phyloP scores from a whole-genome alignment of 2,113 vertebrate genomes.

The Scopus umbretta region DNA sequence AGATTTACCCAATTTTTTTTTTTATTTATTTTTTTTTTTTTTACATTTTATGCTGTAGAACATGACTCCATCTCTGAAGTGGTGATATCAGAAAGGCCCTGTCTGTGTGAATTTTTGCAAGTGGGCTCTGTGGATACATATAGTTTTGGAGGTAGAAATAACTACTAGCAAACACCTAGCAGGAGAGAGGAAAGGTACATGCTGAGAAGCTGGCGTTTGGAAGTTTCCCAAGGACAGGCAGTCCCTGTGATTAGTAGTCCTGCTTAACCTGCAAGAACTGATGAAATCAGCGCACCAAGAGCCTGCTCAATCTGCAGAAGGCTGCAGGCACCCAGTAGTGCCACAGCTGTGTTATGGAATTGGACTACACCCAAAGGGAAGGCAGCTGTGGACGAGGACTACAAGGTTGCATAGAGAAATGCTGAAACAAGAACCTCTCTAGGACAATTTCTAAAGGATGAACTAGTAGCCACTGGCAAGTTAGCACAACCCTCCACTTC shows the following conservation, averaged over 20 bases:
- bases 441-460: not conserved
- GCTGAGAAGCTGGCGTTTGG: not conserved
- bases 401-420: rapidly evolving
- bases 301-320: not conserved
- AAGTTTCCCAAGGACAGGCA: not conserved
- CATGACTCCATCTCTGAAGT: not conserved
- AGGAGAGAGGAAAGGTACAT: not conserved
- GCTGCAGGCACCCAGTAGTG: not conserved
- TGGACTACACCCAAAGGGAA: not conserved
- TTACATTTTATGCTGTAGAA: not conserved
- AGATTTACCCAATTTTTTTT: not conserved
- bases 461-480: not conserved
- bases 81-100: not conserved
- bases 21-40: too few species aligned
- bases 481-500: not conserved
- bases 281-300: not conserved
- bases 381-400: not conserved
- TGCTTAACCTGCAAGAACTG: not conserved
- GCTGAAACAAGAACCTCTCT: not conserved
- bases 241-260: rapidly evolving
- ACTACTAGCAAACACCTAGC: not conserved
- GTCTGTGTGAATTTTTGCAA: not conserved
- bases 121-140: not conserved
- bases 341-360: not conserved
- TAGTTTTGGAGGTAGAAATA: not conserved